Evolutionary conservation across 2,113 vertebrate genomes (phyloP), one percentile per base, ranked within the genome.

Genomic region (Notarius lentiginosus): DNA sequence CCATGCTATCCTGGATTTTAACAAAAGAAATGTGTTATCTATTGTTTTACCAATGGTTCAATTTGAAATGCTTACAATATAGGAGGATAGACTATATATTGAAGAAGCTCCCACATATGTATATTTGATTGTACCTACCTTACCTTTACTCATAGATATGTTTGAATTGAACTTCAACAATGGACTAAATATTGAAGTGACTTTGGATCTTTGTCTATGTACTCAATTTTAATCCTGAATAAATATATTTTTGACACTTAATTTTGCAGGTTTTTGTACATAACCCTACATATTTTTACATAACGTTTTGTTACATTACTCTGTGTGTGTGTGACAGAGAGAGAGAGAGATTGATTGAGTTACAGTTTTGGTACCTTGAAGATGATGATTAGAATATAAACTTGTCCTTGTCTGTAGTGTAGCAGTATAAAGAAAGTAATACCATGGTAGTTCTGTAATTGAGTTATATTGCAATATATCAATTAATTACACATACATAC

Each of bases 171-270:
- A 86, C 27, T 7, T 77, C 2, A 41, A 6, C 8, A 68, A 2
- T 24, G 20, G 51, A 41, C 72, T 53, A 76, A 76, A 73, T 76
- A 76, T 51, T 76, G 47, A 76, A 14, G 47, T 76, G 22, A 51
- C n/a, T 51, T 76, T 76, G 49, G 72, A 72, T 72, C 68, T 41
- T 72, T 73, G 3, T 86, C 12, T 70, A 24, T 60, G 65, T 49
- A 61, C 53, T 82, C 34, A 58, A 60, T 49, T 61, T 61, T n/a
- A 73, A 15, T 30, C n/a, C 6, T 49, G 12, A 85, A 79, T 86
- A 80, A 86, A 86, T 87, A 47, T 82, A 87, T 87, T 87, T 82
- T 82, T 87, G 65, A 70, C 58, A 79, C 10, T 24, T n/a, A 30
- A 0, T 51, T 56, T 20, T 56, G 7, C 30, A 41, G 10, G 11